These are phyloP conservation scores for Heliconius himera DNA, from an alignment of 1,140 invertebrate species.

Conservation along the genomic window DNA sequence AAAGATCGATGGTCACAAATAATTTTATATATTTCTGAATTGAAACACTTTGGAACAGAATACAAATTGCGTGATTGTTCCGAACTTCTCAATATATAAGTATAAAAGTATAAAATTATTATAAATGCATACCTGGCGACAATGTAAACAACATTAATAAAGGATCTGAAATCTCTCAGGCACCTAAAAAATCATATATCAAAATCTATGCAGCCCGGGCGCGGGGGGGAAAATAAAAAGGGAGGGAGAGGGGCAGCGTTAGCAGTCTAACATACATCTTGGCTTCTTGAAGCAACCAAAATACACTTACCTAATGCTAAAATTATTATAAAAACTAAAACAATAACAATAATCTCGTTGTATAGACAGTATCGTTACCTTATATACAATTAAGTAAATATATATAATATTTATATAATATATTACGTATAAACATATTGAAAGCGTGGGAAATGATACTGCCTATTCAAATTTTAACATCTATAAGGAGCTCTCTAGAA, in stretches of 20 bases:
- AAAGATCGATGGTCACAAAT: not conserved
- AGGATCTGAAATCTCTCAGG: conserved; percentile 76
- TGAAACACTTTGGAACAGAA: conserved; percentile 21
- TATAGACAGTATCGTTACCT: conserved; percentile 73
- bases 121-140: conserved; percentile 80
- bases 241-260: conserved; percentile 71
- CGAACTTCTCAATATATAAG: conserved; percentile 2
- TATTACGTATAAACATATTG: conserved; percentile 22
- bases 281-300: conserved; percentile 80
- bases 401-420: conserved; percentile 26
- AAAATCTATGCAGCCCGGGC: conserved; percentile 78
- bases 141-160: conserved; percentile 82
- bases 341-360: conserved; percentile 53
- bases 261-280: conserved; percentile 81
- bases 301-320: conserved; percentile 79
- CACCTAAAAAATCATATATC: conserved; percentile 78
- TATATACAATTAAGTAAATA: conserved; percentile 18
- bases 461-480: conserved; percentile 74
- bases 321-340: conserved; percentile 72
- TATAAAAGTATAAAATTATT: conserved; percentile 21
- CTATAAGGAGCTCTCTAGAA: conserved; percentile 73
- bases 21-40: not conserved
- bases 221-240: conserved; percentile 69
- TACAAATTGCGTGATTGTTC: conserved; percentile 13
- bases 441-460: conserved; percentile 61